phyloP scores from a whole-genome alignment of 2,113 vertebrate genomes.

The Triplophysa siluroides region DNA sequence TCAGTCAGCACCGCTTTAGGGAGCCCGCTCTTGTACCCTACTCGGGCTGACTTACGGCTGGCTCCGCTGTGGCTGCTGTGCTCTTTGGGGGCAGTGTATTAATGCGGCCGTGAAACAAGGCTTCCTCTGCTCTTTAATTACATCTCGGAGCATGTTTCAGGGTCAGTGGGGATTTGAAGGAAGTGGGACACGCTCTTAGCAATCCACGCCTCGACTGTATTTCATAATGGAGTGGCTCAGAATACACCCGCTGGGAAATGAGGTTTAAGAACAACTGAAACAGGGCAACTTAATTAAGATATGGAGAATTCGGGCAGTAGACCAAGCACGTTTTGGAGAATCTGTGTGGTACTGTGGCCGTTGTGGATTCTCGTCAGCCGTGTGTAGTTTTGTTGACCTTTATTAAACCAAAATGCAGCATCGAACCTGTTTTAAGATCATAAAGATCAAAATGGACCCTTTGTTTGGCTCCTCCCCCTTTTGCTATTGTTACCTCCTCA shows the following conservation, averaged over 20 bases:
- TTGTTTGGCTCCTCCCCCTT: too few relatives aligned
- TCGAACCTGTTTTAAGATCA: too few relatives aligned
- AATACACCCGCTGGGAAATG: conserved; percentile 19
- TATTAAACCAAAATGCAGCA: neutral
- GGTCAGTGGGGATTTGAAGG: conserved; percentile 17
- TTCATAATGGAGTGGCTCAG: conserved; percentile 16
- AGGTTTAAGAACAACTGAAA: conserved; percentile 20
- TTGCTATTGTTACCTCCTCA: too few relatives aligned
- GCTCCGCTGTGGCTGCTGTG: neutral
- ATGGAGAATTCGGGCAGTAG: conserved; percentile 48
- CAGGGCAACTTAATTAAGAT: conserved; percentile 26
- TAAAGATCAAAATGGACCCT: too few relatives aligned
- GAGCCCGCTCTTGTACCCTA: neutral
- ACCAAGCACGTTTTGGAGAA: neutral
- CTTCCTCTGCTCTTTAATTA: conserved; percentile 35
- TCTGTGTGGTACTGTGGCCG: neutral
- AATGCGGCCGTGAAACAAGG: conserved; percentile 14
- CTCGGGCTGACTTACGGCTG: neutral
- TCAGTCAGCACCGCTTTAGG: neutral
- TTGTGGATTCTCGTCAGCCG: neutral
- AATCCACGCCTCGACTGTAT: conserved; percentile 15
- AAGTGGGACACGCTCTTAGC: conserved; percentile 16
- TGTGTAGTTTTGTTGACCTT: neutral
- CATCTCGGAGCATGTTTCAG: conserved; percentile 8
- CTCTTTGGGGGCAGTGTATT: conserved; percentile 3